These are phyloP conservation scores for Dryadula phaetusa DNA, from an alignment of 2,888 invertebrate species.

Conservation along the genomic window DNA sequence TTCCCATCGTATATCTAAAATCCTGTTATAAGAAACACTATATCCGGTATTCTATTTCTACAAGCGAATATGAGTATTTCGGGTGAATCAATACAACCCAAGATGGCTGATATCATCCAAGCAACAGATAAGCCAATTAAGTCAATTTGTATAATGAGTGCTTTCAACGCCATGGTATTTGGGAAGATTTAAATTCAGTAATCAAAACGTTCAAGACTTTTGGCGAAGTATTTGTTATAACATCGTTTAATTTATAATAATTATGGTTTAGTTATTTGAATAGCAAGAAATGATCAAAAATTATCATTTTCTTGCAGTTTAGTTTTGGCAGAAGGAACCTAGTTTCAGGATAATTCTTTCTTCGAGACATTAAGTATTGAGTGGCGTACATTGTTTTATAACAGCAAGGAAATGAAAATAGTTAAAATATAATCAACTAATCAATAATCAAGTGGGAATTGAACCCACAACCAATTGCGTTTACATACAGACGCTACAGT, in stretches of 20 bases:
- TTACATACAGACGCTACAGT: too few species aligned
- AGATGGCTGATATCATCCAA: constrained; percentile 33
- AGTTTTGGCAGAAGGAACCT: too few species aligned
- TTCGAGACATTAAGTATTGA: not conserved
- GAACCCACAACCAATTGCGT: too few species aligned
- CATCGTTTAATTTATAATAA: not conserved
- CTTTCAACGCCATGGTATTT: constrained; percentile 21
- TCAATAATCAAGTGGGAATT: too few species aligned
- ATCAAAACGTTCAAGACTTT: not conserved
- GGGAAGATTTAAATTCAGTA: not conserved
- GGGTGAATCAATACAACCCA: constrained; percentile 26
- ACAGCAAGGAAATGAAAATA: too few species aligned
- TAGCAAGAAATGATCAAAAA: not conserved
- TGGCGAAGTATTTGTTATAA: not conserved
- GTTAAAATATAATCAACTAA: too few species aligned
- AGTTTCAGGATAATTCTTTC: not conserved
- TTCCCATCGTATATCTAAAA: too few species aligned
- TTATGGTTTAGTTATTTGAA: not conserved
- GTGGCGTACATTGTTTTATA: too few species aligned
- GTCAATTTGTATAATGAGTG: constrained; percentile 37
- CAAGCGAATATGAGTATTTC: not conserved
- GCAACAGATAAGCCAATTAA: constrained; percentile 37
- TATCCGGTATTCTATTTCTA: not conserved
- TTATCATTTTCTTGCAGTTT: too few species aligned
- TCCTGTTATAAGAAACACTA: not conserved